Percentiles rank a stretch among this genome's conserved stretches.
phyloP scores from a whole-genome alignment of 2,797 vertebrate genomes.

The Coregonus ussuriensis region DNA sequence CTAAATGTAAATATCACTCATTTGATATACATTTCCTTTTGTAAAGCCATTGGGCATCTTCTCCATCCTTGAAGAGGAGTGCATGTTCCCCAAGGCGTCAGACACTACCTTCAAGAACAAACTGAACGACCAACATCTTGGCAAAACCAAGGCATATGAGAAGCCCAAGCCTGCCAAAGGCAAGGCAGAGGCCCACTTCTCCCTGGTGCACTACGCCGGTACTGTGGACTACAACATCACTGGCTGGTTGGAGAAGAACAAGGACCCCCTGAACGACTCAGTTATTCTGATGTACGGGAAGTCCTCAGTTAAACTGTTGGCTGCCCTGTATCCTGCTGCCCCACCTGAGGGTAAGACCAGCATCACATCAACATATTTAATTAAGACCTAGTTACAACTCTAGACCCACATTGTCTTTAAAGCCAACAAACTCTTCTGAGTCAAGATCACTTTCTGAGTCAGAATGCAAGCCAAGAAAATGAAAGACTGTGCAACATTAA shows the following conservation, averaged over 20 bases:
- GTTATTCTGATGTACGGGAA: conserved; percentile 84
- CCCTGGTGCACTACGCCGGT: conserved; percentile 85
- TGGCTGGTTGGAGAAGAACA: conserved; percentile 93
- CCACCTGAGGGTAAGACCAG: neutral
- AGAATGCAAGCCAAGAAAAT: too few species aligned
- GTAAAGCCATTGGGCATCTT: conserved; percentile 69
- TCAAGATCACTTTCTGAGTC: too few species aligned
- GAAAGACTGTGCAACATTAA: too few species aligned
- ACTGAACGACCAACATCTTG: conserved; percentile 88
- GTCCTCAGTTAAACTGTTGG: conserved; percentile 30
- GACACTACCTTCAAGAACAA: conserved; percentile 87
- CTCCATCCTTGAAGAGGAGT: conserved; percentile 88
- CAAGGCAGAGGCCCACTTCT: conserved; percentile 87
- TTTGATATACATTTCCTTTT: neutral
- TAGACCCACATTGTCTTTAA: neutral
- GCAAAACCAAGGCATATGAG: conserved; percentile 84
- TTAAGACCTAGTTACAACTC: neutral
- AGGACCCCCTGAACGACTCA: conserved; percentile 90
- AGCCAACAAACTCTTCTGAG: too few species aligned
- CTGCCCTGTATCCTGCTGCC: neutral
- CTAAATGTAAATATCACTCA: neutral
- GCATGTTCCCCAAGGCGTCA: conserved; percentile 87
- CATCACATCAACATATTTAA: neutral
- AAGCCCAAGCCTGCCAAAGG: conserved; percentile 86
- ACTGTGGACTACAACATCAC: conserved; percentile 88